Conservation (phyloP, 2,113 vertebrate species). For the Tenebrosternarchus preto region DNA sequence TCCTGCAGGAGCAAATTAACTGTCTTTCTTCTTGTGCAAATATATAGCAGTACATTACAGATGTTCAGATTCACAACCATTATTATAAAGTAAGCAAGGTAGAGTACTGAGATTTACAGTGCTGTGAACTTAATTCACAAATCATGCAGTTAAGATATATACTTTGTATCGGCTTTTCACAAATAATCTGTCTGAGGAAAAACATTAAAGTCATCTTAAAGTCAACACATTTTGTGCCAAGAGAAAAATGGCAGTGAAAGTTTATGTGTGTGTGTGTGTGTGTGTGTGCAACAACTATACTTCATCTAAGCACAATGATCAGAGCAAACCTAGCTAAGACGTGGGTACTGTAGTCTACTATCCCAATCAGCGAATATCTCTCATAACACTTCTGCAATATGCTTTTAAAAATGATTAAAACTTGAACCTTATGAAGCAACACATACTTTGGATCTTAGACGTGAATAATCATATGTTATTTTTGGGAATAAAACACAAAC, state of each 20-base stretch:
- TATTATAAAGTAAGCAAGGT: neutral
- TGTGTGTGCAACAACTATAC: neutral
- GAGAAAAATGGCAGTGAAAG: conserved; percentile 12
- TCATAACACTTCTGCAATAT: neutral
- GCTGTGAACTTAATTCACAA: neutral
- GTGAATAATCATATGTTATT: conserved; percentile 27
- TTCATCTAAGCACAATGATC: neutral
- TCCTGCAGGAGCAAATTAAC: neutral
- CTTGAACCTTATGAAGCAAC: conserved; percentile 15
- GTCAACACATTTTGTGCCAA: neutral
- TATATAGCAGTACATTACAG: no score
- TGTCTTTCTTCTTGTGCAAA: neutral
- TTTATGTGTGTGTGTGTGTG: neutral
- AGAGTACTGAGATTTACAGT: neutral
- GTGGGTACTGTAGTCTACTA: neutral
- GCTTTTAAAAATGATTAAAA: conserved; percentile 21
- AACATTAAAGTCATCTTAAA: neutral
- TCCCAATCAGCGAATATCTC: neutral
- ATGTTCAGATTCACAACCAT: no score
- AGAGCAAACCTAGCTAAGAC: neutral
- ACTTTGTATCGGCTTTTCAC: neutral
- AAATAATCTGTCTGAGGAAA: neutral
- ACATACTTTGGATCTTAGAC: conserved; percentile 25
- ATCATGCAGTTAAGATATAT: no score
- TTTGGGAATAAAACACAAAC: conserved; percentile 18